These are phyloP conservation scores for Schizaphis graminum DNA, from an alignment of 2,888 invertebrate species.

Conservation along the genomic window DNA sequence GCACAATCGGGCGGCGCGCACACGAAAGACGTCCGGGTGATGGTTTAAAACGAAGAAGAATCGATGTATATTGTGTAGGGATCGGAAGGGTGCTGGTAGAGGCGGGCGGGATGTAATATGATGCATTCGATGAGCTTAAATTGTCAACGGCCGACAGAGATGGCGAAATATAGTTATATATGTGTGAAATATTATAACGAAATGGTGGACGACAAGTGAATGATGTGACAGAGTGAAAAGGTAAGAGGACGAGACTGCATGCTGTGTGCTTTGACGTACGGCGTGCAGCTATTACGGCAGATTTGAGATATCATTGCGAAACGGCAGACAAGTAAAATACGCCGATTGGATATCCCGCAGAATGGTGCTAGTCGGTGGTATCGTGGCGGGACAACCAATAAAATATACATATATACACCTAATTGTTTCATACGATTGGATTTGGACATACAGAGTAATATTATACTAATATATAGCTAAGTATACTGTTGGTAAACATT, in stretches of 20 bases:
- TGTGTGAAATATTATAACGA: slow-evolving; percentile 26
- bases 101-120: background rate
- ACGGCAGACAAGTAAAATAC: background rate
- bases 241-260: background rate
- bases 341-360: background rate
- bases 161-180: too few relatives aligned
- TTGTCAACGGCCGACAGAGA: background rate
- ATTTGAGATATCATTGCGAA: background rate
- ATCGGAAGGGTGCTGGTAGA: background rate
- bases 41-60: background rate
- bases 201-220: slow-evolving; percentile 7
- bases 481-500: background rate
- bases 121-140: background rate
- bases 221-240: background rate
- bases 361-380: background rate
- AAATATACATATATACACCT: background rate
- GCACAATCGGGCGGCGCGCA: background rate
- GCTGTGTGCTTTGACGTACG: background rate
- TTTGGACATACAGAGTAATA: background rate
- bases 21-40: background rate
- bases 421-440: background rate
- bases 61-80: background rate
- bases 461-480: background rate
- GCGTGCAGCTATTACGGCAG: background rate
- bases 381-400: background rate